These are phyloP conservation scores for Heteractis magnifica DNA, from an alignment of 92 coral and sea anemone species.

Conservation along the genomic window DNA sequence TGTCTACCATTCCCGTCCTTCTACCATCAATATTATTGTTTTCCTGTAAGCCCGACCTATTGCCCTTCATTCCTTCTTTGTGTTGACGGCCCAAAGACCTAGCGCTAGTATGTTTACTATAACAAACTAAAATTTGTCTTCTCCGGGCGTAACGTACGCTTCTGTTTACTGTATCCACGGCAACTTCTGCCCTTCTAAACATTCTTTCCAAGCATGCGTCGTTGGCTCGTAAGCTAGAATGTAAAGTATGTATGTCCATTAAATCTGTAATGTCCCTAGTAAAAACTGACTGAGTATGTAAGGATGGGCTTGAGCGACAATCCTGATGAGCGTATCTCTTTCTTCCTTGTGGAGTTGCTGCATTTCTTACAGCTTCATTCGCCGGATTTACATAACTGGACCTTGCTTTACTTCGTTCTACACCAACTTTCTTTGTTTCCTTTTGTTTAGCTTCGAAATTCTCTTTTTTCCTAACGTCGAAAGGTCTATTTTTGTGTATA, in stretches of 20 bases:
- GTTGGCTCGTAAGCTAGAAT: conserved; percentile 3
- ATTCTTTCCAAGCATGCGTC: conserved; percentile 28
- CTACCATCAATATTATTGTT: neutral
- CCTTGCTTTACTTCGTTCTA: neutral
- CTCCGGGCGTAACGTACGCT: neutral
- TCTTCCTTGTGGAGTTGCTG: neutral
- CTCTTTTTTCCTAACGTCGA: neutral
- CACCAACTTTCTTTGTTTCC: neutral
- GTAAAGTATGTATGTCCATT: conserved; percentile 26
- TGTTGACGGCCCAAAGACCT: neutral
- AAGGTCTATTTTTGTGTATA: neutral
- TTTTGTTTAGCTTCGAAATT: neutral
- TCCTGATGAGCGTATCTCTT: neutral
- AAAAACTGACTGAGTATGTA: neutral
- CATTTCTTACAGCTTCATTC: too few relatives aligned
- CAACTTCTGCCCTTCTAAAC: conserved; percentile 18
- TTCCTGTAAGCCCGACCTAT: neutral
- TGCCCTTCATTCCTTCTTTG: neutral
- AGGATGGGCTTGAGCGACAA: neutral
- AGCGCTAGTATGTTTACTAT: neutral
- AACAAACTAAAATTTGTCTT: neutral
- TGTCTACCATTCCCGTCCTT: neutral
- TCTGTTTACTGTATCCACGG: conserved; percentile 13
- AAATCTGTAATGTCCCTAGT: conserved; percentile 18
- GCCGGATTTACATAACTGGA: neutral